Percentiles rank a stretch among this genome's conserved stretches.
phyloP scores from a whole-genome alignment of 2,113 vertebrate genomes.

The Hippocampus abdominalis region DNA sequence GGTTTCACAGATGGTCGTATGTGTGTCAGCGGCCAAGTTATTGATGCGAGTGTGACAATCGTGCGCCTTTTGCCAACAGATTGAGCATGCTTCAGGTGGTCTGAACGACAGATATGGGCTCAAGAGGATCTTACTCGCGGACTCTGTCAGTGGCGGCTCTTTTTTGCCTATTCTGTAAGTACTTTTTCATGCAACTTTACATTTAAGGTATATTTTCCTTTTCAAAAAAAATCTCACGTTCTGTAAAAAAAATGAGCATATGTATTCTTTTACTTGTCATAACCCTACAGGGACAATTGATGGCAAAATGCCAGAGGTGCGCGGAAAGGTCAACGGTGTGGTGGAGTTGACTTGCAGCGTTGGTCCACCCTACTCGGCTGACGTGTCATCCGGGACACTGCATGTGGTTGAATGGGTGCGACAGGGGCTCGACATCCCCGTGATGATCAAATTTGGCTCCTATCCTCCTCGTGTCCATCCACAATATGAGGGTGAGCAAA shows the following conservation, averaged over 20 bases:
- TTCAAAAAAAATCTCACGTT: too few relatives aligned
- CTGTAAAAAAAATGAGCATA: neutral
- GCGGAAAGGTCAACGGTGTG: slow-evolving; percentile 71
- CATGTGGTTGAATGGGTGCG: slow-evolving; percentile 94
- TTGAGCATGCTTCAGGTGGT: slow-evolving; percentile 56
- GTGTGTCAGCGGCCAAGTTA: slow-evolving; percentile 37
- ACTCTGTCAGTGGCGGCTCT: slow-evolving; percentile 43
- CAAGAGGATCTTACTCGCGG: slow-evolving; percentile 40
- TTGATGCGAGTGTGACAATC: slow-evolving; percentile 57
- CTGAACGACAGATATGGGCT: slow-evolving; percentile 69
- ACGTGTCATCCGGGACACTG: slow-evolving; percentile 57
- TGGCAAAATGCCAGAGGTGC: slow-evolving; percentile 62
- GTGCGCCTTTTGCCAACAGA: slow-evolving; percentile 55
- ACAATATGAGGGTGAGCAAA: slow-evolving; percentile 81
- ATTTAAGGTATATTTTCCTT: neutral
- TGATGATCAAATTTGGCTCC: slow-evolving; percentile 90
- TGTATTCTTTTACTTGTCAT: slow-evolving; percentile 10
- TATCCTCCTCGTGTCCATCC: slow-evolving; percentile 84
- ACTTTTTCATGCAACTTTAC: slow-evolving; percentile 4
- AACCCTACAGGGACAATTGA: slow-evolving; percentile 22
- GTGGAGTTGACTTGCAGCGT: slow-evolving; percentile 79
- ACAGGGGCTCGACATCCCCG: slow-evolving; percentile 81
- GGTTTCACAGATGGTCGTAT: slow-evolving; percentile 51
- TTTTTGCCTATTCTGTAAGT: slow-evolving; percentile 67
- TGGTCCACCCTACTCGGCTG: slow-evolving; percentile 50